Evolutionary conservation across 2,113 vertebrate species (phyloP), one percentile per base, ranked within the genome.

Genomic region (Glaucomys volans): DNA sequence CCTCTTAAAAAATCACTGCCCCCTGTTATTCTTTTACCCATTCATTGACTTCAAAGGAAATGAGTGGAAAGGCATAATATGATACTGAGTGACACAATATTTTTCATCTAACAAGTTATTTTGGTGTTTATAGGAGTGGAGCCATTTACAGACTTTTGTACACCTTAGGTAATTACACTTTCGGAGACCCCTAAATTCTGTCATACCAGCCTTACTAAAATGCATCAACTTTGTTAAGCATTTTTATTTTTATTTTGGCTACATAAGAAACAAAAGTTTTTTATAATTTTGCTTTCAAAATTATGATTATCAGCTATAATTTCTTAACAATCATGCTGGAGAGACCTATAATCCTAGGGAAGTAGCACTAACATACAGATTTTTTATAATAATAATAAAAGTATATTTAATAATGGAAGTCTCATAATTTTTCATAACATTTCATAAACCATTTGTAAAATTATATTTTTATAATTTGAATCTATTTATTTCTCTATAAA

Each of bases 231-330:
- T 79, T 8, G n/a, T 72, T 82, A 54, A 91, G 17, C 64, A 50
- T 40, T 82, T 83, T 18, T 24, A 59, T 57, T 57, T 57, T 57
- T 62, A 28, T 66, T 66, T 35, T 89, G 24, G 35, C 8, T 77
- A 32, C 82, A 8, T 50, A 50, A 94, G 24, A 87, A 75, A 76
- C 35, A 91, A 47, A 75, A 79, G 42, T 75, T 72, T 81, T 85
- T 24, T 40, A 8, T 57, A 86, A 77, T 80, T 92, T 80, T 86
- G 44, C 75, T 62, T 87, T 91, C 87, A 35, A 50, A 82, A 76
- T 90, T 79, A 50, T 44, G 24, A 62, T 92, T 85, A 81, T 85
- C 57, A 83, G 35, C 37, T 47, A 7, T 66, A 80, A 79, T 47
- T 85, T 66, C 28, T 88, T 83, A 80, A 87, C 37, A 72, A 2